Percentiles rank a stretch among this genome's conserved stretches.
Evolutionary conservation across 2,797 vertebrate species (phyloP).

Genomic region (Sciurus vulgaris): DNA sequence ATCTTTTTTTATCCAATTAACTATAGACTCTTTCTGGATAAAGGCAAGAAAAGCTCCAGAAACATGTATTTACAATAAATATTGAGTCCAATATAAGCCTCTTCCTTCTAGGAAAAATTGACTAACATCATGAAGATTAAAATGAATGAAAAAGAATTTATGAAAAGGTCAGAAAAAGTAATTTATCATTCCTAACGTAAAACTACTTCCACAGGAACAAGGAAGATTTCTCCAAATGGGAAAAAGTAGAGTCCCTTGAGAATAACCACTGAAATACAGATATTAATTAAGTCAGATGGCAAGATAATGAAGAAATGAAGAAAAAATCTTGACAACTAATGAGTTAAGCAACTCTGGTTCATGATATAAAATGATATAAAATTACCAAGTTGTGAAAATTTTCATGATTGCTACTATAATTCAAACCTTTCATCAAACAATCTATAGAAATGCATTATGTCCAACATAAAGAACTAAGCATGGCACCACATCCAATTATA

Average conservation of each 20-base stretch:
- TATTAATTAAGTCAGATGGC: neutral
- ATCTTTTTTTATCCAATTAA: slow-evolving; percentile 29
- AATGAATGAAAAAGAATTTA: slow-evolving; percentile 26
- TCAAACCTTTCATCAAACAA: slow-evolving; percentile 17
- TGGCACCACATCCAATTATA: neutral
- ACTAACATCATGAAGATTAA: neutral
- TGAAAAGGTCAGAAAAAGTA: neutral
- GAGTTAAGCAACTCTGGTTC: neutral
- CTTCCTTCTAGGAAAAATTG: neutral
- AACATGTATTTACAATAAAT: slow-evolving; percentile 52
- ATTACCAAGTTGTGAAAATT: neutral
- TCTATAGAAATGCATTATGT: neutral
- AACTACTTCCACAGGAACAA: neutral
- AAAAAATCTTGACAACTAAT: neutral
- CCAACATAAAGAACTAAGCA: neutral
- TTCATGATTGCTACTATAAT: neutral
- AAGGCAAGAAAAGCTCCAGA: neutral
- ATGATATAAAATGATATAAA: neutral
- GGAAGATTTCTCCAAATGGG: neutral
- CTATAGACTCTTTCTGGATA: neutral
- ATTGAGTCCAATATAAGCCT: neutral
- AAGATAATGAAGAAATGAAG: neutral
- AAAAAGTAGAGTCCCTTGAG: neutral
- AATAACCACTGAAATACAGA: neutral
- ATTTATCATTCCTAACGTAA: neutral